A percentile compares a stretch with the other conserved stretches of the same genome.
Evolutionary conservation across 2,797 vertebrate species (phyloP).

Genomic region (Sebastes trivittatus): DNA sequence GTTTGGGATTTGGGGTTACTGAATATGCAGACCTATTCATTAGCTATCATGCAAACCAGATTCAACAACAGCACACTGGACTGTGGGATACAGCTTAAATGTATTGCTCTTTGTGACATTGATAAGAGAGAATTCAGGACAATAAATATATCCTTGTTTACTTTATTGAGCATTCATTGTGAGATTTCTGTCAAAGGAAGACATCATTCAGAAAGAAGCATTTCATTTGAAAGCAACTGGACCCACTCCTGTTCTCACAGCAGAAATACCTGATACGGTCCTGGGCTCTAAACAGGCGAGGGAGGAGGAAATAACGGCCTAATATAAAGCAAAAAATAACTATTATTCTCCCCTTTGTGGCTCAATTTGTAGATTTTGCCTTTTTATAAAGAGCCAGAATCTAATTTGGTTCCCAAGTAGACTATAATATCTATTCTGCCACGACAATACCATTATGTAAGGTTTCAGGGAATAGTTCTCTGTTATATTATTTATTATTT

Average conservation of each 20-base stretch:
- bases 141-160: neutral
- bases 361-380: neutral
- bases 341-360: neutral
- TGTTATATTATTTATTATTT: conserved; percentile 21
- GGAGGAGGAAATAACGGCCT: neutral
- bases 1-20: neutral
- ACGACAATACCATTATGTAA: neutral
- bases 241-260: neutral
- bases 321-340: neutral
- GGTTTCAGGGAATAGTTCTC: neutral
- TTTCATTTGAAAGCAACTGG: neutral
- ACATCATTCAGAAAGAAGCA: neutral
- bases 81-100: neutral
- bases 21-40: conserved; percentile 13
- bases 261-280: neutral
- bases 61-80: neutral
- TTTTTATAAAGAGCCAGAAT: neutral
- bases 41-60: neutral
- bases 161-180: neutral
- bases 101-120: neutral
- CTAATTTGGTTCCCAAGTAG: neutral
- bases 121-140: neutral
- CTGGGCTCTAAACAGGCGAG: neutral
- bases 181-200: neutral
- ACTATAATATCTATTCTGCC: neutral